Evolutionary conservation across 2,113 vertebrate species (phyloP).

Genomic region (Vulpes vulpes): DNA sequence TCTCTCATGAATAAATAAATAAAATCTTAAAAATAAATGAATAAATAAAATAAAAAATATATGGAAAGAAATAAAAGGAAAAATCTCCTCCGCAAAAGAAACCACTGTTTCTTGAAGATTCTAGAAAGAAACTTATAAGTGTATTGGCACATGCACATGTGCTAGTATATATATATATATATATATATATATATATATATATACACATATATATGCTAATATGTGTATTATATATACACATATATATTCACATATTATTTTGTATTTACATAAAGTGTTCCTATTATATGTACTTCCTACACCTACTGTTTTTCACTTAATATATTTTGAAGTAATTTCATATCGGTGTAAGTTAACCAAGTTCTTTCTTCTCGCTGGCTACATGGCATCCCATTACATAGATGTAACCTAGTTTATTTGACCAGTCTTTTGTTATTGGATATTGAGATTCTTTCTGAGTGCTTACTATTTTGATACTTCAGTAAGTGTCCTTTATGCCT

Average conservation of each 20-base stretch:
- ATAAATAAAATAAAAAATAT: no score
- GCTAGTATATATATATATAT: no score
- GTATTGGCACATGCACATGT: neutral
- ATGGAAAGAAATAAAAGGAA: neutral
- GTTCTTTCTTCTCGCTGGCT: neutral
- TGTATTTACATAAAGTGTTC: neutral
- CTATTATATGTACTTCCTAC: neutral
- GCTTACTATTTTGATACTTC: neutral
- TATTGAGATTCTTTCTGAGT: neutral
- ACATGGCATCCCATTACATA: neutral
- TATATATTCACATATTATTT: neutral
- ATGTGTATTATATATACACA: neutral
- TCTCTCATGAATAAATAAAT: no score
- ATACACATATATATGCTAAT: neutral
- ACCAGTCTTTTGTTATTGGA: neutral
- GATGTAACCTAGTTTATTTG: neutral
- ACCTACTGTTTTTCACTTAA: neutral
- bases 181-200: neutral
- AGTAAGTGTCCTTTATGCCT: neutral
- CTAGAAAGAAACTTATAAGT: neutral
- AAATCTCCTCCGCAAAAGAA: neutral
- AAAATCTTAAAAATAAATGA: no score
- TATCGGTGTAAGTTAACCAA: neutral
- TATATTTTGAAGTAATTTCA: constrained; percentile 8
- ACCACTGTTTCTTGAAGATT: neutral